A percentile compares a stretch with the other conserved stretches of the same genome.
Evolutionary conservation across 2,113 vertebrate species (phyloP).

Genomic region (Rutilus rutilus): DNA sequence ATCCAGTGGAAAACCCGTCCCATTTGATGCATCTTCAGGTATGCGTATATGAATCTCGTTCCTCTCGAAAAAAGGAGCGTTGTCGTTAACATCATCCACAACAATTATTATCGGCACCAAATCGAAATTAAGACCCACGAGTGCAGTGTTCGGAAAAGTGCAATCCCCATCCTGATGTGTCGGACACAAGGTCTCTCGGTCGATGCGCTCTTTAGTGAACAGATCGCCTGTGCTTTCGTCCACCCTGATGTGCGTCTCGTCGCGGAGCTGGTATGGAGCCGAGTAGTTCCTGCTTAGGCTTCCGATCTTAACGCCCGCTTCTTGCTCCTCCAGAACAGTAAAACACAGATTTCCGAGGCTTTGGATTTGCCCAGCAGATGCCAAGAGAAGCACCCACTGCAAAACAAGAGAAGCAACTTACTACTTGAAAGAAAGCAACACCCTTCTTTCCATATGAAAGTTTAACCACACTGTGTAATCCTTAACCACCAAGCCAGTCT

Average conservation of each 20-base stretch:
- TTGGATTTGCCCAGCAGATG: slow-evolving; percentile 63
- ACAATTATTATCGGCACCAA: slow-evolving; percentile 70
- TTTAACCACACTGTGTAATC: slow-evolving; percentile 37
- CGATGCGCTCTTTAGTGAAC: slow-evolving; percentile 72
- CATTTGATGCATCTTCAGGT: slow-evolving; percentile 68
- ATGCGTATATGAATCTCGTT: slow-evolving; percentile 68
- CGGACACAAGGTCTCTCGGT: slow-evolving; percentile 73
- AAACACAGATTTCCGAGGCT: slow-evolving; percentile 60
- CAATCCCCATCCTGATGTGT: slow-evolving; percentile 64
- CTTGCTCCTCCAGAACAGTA: slow-evolving; percentile 69
- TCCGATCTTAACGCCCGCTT: slow-evolving; percentile 66
- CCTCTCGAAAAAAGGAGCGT: slow-evolving; percentile 72
- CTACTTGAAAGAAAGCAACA: slow-evolving; percentile 19
- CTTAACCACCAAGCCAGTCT: not conserved
- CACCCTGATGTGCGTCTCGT: slow-evolving; percentile 66
- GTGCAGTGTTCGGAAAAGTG: slow-evolving; percentile 63
- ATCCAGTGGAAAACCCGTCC: slow-evolving; percentile 70
- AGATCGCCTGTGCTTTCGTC: slow-evolving; percentile 71
- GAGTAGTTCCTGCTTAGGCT: slow-evolving; percentile 65
- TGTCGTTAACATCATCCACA: slow-evolving; percentile 79
- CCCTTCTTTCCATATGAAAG: slow-evolving; percentile 36
- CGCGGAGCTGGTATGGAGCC: slow-evolving; percentile 72
- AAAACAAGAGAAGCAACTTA: slow-evolving; percentile 36
- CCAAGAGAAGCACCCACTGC: slow-evolving; percentile 69
- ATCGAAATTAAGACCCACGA: slow-evolving; percentile 67